phyloP scores from a whole-genome alignment of 2,113 vertebrate species.

The Brienomyrus longianalis region DNA sequence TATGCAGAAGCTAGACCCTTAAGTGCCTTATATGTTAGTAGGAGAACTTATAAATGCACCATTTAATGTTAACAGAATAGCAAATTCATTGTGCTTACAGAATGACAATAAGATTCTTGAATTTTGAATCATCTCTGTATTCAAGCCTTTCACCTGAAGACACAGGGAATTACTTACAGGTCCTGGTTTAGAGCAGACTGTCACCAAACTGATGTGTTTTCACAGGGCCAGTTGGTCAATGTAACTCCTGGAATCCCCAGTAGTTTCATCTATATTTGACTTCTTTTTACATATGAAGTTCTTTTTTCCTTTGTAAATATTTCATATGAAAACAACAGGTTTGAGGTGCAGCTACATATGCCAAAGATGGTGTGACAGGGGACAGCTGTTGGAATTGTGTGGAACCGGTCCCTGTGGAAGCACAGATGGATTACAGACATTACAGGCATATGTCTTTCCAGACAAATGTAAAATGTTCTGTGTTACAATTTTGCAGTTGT shows the following conservation, averaged over 20 bases:
- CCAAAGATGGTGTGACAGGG: background rate
- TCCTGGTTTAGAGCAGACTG: background rate
- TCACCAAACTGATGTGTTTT: background rate
- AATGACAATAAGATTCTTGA: background rate
- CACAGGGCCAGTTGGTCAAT: background rate
- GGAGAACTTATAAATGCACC: background rate
- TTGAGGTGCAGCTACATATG: background rate
- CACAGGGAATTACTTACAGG: background rate
- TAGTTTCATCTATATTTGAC: background rate
- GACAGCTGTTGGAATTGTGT: background rate
- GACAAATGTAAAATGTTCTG: background rate
- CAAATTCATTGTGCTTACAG: background rate
- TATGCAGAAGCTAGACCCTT: no score
- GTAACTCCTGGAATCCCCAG: background rate
- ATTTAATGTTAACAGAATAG: background rate
- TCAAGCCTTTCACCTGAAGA: background rate
- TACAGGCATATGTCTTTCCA: background rate
- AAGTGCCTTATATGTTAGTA: no score
- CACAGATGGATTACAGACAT: background rate
- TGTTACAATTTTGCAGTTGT: background rate
- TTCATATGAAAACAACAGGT: background rate
- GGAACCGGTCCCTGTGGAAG: background rate
- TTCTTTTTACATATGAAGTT: background rate
- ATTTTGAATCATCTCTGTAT: background rate
- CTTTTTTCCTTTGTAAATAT: background rate